Base-by-base conservation (phyloP, 2,113 vertebrate species). In the Sakesphorus luctuosus region DNA sequence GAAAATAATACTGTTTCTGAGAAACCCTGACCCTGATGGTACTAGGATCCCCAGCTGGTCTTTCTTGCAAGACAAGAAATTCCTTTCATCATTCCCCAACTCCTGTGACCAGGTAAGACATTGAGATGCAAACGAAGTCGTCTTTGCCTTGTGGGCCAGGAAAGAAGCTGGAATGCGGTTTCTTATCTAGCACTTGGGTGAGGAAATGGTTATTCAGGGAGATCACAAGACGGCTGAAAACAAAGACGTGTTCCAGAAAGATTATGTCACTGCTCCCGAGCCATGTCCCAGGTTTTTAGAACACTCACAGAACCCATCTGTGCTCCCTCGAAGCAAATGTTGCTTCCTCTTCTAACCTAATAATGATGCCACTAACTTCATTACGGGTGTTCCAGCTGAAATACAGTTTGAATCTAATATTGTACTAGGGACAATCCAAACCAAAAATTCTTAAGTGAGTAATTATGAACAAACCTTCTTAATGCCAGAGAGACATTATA, bases 201-300 rank as follows among this genome's bases (percentile, higher is more conserved):
- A 96, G 68, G 91, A 94, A 93, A 94, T 78, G 58, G 93, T 83
- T 68, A 59, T 84, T 83, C 59, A 83, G 67, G 46, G 33, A 74
- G 78, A 77, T 97, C 95, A 96, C 92, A 96, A 95, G 96, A 93
- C 82, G 52, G 9, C 80, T 86, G 72, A 77, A 95, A 84, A 97
- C 93, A 97, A 96, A 87, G 87, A 78, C 11, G 2, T 77, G 25
- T 49, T 90, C 90, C 78, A 88, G 61, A 77, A 63, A 35, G 28
- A 21, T 52, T 91, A 72, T 90, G 65, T 74, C 79, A 63, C 31
- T 62, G 55, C 5, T 63, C 29, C 44, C 44, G 75, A 72, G 50
- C 18, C 82, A 56, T 84, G 20, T 74, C 29, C 18, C 21, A 80
- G 38, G 52, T 81, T 50, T 76, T 90, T 35, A 13, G 40, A 85